These are phyloP conservation scores for Phocoena phocoena DNA, from an alignment of 2,113 vertebrate species.

Conservation along the genomic window DNA sequence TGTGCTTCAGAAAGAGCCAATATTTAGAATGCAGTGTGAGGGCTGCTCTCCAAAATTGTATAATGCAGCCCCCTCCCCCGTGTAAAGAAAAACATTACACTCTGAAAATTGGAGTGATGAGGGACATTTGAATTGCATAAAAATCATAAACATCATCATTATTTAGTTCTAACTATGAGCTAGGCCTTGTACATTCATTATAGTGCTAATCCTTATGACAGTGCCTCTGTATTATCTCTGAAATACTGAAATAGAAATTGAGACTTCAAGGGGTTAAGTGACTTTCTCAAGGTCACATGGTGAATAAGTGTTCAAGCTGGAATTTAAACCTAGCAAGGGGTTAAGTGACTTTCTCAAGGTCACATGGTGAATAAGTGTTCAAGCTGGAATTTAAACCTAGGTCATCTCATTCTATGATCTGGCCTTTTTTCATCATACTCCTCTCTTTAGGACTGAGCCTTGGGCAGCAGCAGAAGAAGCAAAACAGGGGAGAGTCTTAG, in stretches of 20 bases:
- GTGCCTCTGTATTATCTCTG: neutral
- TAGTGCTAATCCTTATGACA: neutral
- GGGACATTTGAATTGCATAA: neutral
- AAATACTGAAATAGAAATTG: neutral
- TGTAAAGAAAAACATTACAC: neutral
- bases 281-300: neutral
- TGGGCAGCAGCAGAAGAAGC: neutral
- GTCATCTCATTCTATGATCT: neutral
- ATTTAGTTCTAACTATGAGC: neutral
- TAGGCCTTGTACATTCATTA: neutral
- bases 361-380: neutral
- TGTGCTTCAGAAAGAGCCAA: neutral
- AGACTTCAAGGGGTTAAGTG: neutral
- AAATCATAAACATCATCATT: neutral
- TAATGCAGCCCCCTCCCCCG: fast-evolving
- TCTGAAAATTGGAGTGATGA: neutral
- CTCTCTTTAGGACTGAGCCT: neutral
- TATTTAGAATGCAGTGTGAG: neutral
- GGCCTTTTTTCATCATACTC: neutral
- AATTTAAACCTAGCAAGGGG: neutral
- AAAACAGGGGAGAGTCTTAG: neutral
- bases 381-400: neutral
- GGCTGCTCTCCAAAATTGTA: neutral
- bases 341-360: neutral
- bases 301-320: neutral